A percentile compares a stretch with the other conserved stretches of the same genome.
These are phyloP conservation scores for Chloroceryle aenea DNA, from an alignment of 2,113 vertebrate species.

Conservation along the genomic window DNA sequence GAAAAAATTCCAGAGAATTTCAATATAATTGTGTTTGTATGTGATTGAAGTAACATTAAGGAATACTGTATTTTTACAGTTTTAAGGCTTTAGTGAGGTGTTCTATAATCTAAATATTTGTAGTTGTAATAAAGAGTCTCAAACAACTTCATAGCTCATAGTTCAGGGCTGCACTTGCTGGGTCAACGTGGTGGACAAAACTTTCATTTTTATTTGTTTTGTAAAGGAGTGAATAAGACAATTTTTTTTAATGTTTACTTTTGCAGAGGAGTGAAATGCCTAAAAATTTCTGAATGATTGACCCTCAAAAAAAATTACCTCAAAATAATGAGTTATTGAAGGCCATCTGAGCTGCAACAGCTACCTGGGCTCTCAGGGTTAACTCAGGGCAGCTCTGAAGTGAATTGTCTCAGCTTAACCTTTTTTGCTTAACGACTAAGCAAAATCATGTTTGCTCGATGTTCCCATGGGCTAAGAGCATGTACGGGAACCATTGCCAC, in stretches of 20 bases:
- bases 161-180: background rate
- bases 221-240: background rate
- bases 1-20: slow-evolving; percentile 38
- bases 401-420: background rate
- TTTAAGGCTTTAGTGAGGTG: background rate
- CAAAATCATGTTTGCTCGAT: background rate
- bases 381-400: background rate
- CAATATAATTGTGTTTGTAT: background rate
- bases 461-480: background rate
- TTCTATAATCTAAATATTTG: background rate
- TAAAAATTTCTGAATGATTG: background rate
- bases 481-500: background rate
- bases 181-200: background rate
- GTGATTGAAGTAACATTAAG: background rate
- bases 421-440: background rate
- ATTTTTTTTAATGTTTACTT: background rate
- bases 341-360: rapidly evolving
- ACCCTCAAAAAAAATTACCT: background rate
- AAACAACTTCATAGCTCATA: background rate
- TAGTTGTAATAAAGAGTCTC: background rate
- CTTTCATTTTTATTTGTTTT: background rate
- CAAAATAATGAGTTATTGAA: background rate
- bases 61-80: background rate
- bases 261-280: background rate
- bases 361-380: background rate